Evolutionary conservation across 2,797 vertebrate genomes (phyloP).

Genomic region (Dendrocincla tyrannina): DNA sequence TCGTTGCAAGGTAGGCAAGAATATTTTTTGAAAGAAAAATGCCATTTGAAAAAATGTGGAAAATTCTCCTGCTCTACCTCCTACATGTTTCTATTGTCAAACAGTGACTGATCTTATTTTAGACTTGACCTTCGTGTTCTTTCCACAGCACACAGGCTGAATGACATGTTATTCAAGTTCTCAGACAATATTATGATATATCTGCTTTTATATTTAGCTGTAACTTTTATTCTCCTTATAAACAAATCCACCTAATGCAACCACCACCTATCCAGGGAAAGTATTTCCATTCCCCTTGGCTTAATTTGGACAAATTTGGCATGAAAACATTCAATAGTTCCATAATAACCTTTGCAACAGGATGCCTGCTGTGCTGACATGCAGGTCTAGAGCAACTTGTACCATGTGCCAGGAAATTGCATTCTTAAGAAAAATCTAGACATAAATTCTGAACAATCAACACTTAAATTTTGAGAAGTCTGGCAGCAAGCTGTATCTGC

Average conservation of each 20-base stretch:
- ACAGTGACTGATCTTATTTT: conserved; percentile 74
- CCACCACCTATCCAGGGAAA: conserved; percentile 52
- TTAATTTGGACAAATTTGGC: conserved; percentile 74
- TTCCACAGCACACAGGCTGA: conserved; percentile 67
- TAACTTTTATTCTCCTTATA: conserved; percentile 70
- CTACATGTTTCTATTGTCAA: conserved; percentile 80
- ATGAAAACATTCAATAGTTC: conserved; percentile 69
- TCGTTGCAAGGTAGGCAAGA: not conserved
- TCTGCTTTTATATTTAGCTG: conserved; percentile 78
- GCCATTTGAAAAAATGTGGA: conserved; percentile 74
- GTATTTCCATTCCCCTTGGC: conserved; percentile 64
- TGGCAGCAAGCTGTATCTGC: conserved; percentile 66
- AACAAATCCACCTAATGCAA: conserved; percentile 74
- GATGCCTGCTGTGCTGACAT: conserved; percentile 72
- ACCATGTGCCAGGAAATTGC: conserved; percentile 73
- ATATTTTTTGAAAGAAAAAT: conserved; percentile 34
- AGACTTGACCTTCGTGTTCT: conserved; percentile 71
- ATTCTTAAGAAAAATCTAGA: conserved; percentile 73
- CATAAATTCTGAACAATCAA: conserved; percentile 69
- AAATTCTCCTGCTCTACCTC: conserved; percentile 74
- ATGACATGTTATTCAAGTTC: conserved; percentile 73
- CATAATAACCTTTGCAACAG: conserved; percentile 75
- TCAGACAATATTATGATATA: conserved; percentile 71
- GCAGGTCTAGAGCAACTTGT: conserved; percentile 62
- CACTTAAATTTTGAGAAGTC: conserved; percentile 67